These are phyloP conservation scores for Leptarthrus brevirostris DNA, from an alignment of 2,888 invertebrate species.

Conservation along the genomic window DNA sequence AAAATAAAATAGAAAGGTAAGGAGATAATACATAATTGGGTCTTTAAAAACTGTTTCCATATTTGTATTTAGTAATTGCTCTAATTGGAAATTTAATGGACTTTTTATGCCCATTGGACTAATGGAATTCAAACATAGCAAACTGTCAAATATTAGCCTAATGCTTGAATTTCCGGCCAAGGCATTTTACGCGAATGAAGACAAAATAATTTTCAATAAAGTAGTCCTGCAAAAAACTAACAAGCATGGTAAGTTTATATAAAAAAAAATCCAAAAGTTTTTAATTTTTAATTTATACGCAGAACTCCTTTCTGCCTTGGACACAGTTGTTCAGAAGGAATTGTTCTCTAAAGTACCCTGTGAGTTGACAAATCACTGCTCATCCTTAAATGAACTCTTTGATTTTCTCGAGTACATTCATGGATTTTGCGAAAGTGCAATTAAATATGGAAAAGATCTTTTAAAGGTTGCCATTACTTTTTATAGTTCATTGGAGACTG, in stretches of 20 bases:
- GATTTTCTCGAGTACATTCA: constrained; percentile 27
- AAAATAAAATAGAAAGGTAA: constrained; percentile 45
- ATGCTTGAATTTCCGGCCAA: neutral
- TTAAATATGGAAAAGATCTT: constrained; percentile 11
- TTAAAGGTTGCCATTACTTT: neutral
- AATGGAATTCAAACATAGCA: constrained; percentile 33
- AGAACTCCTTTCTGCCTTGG: constrained; percentile 34
- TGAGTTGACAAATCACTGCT: constrained; percentile 38
- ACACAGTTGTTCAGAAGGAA: constrained; percentile 37
- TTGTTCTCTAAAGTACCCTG: constrained; percentile 4
- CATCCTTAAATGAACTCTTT: constrained; percentile 35
- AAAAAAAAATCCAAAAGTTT: neutral
- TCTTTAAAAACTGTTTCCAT: too few species aligned
- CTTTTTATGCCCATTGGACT: constrained; percentile 36
- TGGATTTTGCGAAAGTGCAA: constrained; percentile 2
- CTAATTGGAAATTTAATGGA: constrained; percentile 33
- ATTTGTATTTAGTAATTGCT: constrained; percentile 24
- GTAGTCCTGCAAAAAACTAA: constrained; percentile 15
- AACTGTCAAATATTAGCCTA: constrained; percentile 13
- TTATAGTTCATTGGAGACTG: constrained; percentile 10
- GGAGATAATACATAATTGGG: too few species aligned
- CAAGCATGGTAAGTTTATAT: constrained; percentile 27
- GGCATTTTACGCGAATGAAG: neutral
- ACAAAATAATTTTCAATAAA: constrained; percentile 31
- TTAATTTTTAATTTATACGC: neutral